Evolutionary conservation across 2,888 invertebrate species (phyloP).

Genomic region (Diarsia dahlii): DNA sequence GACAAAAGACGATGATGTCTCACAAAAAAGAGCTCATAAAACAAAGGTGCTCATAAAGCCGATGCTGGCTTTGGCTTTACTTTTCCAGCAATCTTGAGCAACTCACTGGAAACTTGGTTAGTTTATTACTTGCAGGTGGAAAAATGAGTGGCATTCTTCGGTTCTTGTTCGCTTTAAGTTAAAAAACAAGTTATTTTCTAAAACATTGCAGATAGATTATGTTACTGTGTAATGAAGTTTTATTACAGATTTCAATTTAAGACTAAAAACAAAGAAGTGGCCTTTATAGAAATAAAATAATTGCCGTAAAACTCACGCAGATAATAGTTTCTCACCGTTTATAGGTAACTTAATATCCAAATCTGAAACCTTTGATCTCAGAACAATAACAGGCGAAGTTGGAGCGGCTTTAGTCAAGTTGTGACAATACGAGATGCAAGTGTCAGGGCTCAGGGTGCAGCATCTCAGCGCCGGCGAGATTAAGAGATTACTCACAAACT

Average conservation of each 20-base stretch:
- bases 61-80: background rate
- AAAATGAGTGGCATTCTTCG: slow-evolving; percentile 6
- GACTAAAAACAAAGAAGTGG: background rate
- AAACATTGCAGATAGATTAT: background rate
- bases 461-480: slow-evolving; percentile 55
- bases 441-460: slow-evolving; percentile 46
- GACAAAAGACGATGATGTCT: background rate
- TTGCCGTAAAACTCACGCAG: slow-evolving; percentile 12
- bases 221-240: background rate
- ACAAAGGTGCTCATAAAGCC: background rate
- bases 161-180: background rate
- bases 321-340: slow-evolving; percentile 45
- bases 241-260: background rate
- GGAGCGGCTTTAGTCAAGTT: slow-evolving; percentile 58
- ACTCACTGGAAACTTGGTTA: slow-evolving; percentile 11
- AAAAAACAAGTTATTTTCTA: slow-evolving; percentile 4
- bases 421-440: slow-evolving; percentile 65
- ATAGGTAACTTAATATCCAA: slow-evolving; percentile 52
- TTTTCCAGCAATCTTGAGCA: background rate
- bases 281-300: slow-evolving; percentile 11
- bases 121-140: slow-evolving; percentile 17
- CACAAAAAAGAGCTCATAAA: background rate
- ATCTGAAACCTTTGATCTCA: slow-evolving; percentile 62
- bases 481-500: slow-evolving; percentile 60
- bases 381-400: slow-evolving; percentile 63